Evolutionary conservation across 2,113 vertebrate genomes (phyloP).

Genomic region (Egretta garzetta): DNA sequence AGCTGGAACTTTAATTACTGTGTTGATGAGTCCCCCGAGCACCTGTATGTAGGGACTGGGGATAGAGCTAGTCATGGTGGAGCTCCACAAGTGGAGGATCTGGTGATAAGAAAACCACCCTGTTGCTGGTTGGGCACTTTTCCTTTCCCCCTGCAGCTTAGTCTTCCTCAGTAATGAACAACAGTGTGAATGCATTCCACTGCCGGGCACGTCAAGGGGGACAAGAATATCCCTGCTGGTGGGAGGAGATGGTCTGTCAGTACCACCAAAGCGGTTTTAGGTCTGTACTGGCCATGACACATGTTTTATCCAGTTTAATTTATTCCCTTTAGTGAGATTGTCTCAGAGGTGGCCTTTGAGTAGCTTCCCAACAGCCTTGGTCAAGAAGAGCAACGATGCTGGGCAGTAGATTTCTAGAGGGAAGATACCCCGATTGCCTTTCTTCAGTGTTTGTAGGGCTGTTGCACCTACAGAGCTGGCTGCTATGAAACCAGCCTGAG

Average conservation of each 20-base stretch:
- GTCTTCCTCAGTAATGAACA: not conserved
- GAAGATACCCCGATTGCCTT: fast-evolving
- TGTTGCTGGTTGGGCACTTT: not conserved
- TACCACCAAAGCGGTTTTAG: not conserved
- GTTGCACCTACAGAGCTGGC: not conserved
- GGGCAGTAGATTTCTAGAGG: not conserved
- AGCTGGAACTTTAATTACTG: not conserved
- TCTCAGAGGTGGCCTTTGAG: not conserved
- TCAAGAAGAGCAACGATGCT: not conserved
- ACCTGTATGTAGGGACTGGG: not conserved
- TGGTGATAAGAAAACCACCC: not conserved
- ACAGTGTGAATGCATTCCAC: not conserved
- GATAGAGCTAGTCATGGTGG: not conserved
- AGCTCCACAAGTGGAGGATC: not conserved
- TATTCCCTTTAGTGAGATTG: not conserved
- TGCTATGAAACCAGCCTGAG: fast-evolving
- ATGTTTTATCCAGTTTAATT: fast-evolving
- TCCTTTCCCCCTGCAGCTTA: not conserved
- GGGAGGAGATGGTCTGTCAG: not conserved
- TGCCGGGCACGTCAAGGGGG: no score
- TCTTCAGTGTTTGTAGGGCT: not conserved
- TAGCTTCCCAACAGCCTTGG: not conserved
- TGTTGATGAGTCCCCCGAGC: not conserved
- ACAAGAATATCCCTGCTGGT: not conserved
- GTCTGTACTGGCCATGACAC: fast-evolving